Conservation (phyloP, 2,888 invertebrate species). For the Hypena proboscidalis region DNA sequence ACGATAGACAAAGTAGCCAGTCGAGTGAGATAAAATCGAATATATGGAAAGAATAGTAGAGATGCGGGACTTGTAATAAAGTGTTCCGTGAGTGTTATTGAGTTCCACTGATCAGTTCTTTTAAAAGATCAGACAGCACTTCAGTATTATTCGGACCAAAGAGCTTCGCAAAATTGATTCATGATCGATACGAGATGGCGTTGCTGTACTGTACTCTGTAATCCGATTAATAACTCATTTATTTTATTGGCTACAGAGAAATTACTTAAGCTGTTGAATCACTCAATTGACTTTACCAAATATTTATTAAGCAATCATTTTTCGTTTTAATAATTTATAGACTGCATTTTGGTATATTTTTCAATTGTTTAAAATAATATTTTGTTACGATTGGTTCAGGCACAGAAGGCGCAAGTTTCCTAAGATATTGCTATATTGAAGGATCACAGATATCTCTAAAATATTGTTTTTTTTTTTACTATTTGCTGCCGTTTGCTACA, state of each 20-base stretch:
- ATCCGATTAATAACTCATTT: slow-evolving; percentile 20
- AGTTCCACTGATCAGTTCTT: slow-evolving; percentile 41
- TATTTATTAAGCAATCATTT: no score
- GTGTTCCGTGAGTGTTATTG: slow-evolving; percentile 15
- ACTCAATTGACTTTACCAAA: no score
- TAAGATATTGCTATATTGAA: no score
- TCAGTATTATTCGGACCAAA: slow-evolving; percentile 32
- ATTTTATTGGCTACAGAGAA: slow-evolving; percentile 2
- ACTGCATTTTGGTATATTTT: no score
- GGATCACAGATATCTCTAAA: no score
- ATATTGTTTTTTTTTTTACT: no score
- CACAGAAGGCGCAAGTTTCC: no score
- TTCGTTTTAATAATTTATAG: no score
- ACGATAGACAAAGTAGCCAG: neutral
- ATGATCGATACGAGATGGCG: slow-evolving; percentile 42
- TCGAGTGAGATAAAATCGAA: slow-evolving; percentile 1
- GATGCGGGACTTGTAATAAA: slow-evolving; percentile 11
- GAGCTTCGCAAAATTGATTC: slow-evolving; percentile 40
- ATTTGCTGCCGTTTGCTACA: no score
- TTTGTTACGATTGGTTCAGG: no score
- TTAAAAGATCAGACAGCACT: slow-evolving; percentile 41
- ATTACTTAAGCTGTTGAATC: slow-evolving; percentile 9
- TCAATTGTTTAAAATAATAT: no score
- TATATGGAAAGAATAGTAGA: slow-evolving; percentile 2
- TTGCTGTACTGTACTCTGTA: slow-evolving; percentile 30